Conservation (phyloP, 2,888 invertebrate species). For the Polydrusus cervinus region DNA sequence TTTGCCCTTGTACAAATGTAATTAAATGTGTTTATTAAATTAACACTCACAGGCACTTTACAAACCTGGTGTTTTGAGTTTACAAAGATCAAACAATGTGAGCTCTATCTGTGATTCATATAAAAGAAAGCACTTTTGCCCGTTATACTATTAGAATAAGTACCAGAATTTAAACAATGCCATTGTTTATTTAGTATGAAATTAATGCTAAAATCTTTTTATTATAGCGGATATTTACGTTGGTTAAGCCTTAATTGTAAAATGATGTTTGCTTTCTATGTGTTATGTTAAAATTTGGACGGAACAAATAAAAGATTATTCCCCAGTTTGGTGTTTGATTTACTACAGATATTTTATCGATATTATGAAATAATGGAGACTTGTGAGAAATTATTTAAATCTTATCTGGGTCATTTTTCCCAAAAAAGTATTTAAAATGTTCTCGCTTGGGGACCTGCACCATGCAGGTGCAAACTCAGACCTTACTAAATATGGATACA, state of each 20-base stretch:
- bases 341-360: constrained; percentile 42
- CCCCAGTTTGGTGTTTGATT: constrained; percentile 41
- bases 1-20: background rate
- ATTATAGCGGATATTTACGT: constrained; percentile 61
- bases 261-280: constrained; percentile 60
- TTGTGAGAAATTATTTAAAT: constrained; percentile 2
- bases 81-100: constrained; percentile 26
- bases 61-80: background rate
- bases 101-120: constrained; percentile 34
- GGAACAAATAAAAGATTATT: constrained; percentile 62
- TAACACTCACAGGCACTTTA: background rate
- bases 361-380: constrained; percentile 16
- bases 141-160: constrained; percentile 49
- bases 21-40: constrained; percentile 10
- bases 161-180: constrained; percentile 47
- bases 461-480: too few species aligned
- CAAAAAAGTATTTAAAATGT: too few species aligned
- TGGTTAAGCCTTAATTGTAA: constrained; percentile 60
- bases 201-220: constrained; percentile 56
- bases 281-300: constrained; percentile 58
- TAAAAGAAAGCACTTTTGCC: constrained; percentile 49
- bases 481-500: too few species aligned
- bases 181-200: constrained; percentile 51
- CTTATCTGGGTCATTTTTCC: too few species aligned
- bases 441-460: too few species aligned